Percentiles rank a stretch among this genome's conserved stretches.
phyloP scores from a whole-genome alignment of 2,888 invertebrate genomes.

The Acanthopleura granulata region DNA sequence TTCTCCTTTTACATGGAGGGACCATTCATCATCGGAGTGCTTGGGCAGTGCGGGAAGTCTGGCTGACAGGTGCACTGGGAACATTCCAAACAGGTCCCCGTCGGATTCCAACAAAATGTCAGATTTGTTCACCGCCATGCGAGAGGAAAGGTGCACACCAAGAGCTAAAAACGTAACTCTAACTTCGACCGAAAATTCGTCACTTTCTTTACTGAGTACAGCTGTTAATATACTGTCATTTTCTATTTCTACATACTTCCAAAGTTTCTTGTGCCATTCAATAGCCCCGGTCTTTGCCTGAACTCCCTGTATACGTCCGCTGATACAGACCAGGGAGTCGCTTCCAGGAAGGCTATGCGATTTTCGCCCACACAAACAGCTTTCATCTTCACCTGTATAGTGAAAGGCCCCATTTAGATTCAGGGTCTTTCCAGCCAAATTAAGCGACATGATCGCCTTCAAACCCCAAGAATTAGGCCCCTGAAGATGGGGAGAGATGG shows the following conservation, averaged over 20 bases:
- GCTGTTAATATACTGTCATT: neutral
- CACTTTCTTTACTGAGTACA: neutral
- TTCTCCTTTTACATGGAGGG: no score
- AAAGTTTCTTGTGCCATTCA: neutral
- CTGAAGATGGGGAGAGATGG: neutral
- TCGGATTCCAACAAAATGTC: no score
- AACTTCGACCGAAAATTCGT: neutral
- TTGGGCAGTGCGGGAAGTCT: no score
- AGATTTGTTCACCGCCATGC: no score
- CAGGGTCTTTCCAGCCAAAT: neutral
- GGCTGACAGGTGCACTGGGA: no score
- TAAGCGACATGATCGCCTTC: neutral
- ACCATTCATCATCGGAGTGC: no score
- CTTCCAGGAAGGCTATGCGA: no score
- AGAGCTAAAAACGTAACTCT: neutral
- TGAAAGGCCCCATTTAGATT: neutral
- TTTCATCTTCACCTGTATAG: neutral
- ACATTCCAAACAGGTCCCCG: no score
- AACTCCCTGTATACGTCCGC: no score
- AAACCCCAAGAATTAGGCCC: neutral
- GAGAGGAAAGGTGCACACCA: neutral
- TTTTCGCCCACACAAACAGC: neutral
- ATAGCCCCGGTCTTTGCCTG: no score
- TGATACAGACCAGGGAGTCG: no score
- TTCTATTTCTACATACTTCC: neutral